phyloP scores from a whole-genome alignment of 1,140 invertebrate genomes.

The Euborellia annulipes region DNA sequence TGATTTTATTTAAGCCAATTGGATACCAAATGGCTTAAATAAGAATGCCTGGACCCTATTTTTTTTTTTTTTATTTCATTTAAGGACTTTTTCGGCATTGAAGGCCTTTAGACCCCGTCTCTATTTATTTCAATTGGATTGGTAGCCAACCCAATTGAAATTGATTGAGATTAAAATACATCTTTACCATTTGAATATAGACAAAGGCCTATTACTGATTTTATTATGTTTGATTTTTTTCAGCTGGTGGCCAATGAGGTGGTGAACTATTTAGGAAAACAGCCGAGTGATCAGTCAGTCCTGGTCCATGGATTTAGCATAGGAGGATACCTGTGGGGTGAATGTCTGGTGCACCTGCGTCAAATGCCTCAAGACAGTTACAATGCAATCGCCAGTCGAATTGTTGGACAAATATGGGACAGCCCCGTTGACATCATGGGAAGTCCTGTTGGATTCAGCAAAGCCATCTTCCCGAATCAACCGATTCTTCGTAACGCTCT shows the following conservation, averaged over 20 bases:
- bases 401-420: conserved; percentile 72
- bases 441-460: conserved; percentile 56
- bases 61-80: too few species aligned
- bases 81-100: too few species aligned
- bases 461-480: conserved; percentile 64
- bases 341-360: conserved; percentile 49
- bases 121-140: too few species aligned
- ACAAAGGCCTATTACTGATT: too few species aligned
- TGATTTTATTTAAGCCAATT: too few species aligned
- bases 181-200: too few species aligned
- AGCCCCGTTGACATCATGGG: conserved; percentile 73
- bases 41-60: too few species aligned
- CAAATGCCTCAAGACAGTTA: conserved; percentile 44
- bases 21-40: too few species aligned
- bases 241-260: conserved; percentile 56
- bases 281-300: conserved; percentile 42
- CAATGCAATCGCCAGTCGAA: conserved; percentile 43
- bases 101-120: too few species aligned
- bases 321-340: conserved; percentile 72
- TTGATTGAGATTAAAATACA: too few species aligned
- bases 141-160: too few species aligned
- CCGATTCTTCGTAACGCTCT: conserved; percentile 50
- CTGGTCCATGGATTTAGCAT: conserved; percentile 80
- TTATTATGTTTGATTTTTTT: conserved; percentile 18
- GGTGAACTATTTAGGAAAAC: conserved; percentile 49